Conservation (phyloP, 2,888 invertebrate species). For the Xylocampa areola region DNA sequence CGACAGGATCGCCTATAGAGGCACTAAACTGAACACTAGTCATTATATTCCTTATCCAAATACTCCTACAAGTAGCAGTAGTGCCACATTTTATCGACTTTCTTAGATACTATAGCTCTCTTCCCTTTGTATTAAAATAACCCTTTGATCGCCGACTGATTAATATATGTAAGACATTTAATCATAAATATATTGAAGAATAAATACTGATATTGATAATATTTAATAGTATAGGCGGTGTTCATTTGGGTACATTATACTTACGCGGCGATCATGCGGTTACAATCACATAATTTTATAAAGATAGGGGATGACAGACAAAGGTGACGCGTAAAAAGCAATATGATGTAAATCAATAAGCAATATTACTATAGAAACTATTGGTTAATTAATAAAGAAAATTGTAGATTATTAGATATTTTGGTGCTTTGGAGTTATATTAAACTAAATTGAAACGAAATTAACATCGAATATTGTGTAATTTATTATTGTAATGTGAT, state of each 20-base stretch:
- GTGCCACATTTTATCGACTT: conserved; percentile 78
- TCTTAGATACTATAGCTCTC: conserved; percentile 66
- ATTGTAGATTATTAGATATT: conserved; percentile 79
- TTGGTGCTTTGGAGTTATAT: conserved; percentile 85
- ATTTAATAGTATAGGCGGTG: conserved; percentile 42
- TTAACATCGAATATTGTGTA: conserved; percentile 79
- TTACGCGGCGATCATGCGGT: conserved; percentile 54
- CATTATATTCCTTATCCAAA: conserved; percentile 72
- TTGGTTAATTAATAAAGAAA: conserved; percentile 72
- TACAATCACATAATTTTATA: conserved; percentile 70
- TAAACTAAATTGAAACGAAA: conserved; percentile 74
- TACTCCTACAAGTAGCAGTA: conserved; percentile 77
- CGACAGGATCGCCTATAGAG: conserved; percentile 61
- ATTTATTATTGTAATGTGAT: conserved; percentile 31
- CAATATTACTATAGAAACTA: conserved; percentile 84
- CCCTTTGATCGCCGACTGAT: conserved; percentile 58
- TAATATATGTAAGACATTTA: conserved; percentile 54
- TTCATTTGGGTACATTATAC: conserved; percentile 43
- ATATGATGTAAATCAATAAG: conserved; percentile 86
- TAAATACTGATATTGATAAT: conserved; percentile 52
- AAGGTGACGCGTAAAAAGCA: conserved; percentile 85
- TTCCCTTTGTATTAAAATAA: conserved; percentile 57
- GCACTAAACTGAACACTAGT: conserved; percentile 72
- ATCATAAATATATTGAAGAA: conserved; percentile 51
- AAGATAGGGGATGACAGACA: conserved; percentile 68